Conservation (phyloP, 2,113 vertebrate genomes). For the Nyctereutes procyonoides region DNA sequence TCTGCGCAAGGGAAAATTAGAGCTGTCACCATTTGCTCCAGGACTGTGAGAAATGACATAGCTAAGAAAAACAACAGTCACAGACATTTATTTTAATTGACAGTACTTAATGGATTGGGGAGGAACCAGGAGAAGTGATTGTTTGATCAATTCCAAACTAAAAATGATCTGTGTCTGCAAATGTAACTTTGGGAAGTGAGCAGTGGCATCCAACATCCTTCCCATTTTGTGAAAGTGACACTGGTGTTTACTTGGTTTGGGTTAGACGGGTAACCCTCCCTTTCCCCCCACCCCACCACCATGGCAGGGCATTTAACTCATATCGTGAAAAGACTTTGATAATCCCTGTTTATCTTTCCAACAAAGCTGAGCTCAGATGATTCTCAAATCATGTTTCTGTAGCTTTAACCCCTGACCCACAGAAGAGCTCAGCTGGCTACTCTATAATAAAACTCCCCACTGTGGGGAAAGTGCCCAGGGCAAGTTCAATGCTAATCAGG, state of each 20-base stretch:
- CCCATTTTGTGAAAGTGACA: neutral
- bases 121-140: conserved; percentile 33
- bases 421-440: conserved; percentile 36
- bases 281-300: neutral
- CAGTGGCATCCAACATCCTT: neutral
- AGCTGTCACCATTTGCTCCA: neutral
- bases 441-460: conserved; percentile 47
- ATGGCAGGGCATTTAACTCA: conserved; percentile 9
- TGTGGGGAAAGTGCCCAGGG: conserved; percentile 48
- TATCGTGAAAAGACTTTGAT: conserved; percentile 65
- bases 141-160: conserved; percentile 18
- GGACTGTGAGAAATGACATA: fast-evolving
- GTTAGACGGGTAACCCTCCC: neutral
- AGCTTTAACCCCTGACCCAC: conserved; percentile 76
- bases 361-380: conserved; percentile 75
- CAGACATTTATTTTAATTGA: conserved; percentile 16
- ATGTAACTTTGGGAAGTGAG: neutral
- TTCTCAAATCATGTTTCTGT: conserved; percentile 76
- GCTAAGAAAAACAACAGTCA: fast-evolving
- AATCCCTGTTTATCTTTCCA: conserved; percentile 77
- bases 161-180: conserved; percentile 57
- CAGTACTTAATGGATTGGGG: neutral
- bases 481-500: conserved; percentile 25
- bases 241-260: neutral
- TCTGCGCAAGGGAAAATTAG: neutral